These are phyloP conservation scores for Meriones unguiculatus DNA, from an alignment of 2,113 vertebrate genomes.

Conservation along the genomic window DNA sequence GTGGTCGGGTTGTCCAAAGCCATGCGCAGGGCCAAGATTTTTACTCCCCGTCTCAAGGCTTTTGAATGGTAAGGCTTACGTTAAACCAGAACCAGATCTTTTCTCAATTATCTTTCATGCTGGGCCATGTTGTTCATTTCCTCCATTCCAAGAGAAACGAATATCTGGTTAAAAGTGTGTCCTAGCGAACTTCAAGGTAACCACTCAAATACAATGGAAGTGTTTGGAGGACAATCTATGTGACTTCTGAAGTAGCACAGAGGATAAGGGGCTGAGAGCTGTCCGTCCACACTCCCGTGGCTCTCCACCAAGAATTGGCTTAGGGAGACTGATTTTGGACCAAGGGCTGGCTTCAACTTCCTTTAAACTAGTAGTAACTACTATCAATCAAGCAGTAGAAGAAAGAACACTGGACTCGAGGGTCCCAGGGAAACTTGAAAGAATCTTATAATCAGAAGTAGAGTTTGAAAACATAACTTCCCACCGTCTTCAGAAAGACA, in stretches of 20 bases:
- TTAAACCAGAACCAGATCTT: not conserved
- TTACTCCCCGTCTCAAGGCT: not conserved
- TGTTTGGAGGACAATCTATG: not conserved
- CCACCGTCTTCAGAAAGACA: not conserved
- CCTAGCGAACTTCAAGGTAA: not conserved
- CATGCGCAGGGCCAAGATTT: not conserved
- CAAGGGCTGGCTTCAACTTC: not conserved
- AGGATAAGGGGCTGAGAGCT: not conserved
- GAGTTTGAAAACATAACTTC: conserved; percentile 16
- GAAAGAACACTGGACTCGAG: not conserved
- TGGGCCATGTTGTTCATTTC: not conserved
- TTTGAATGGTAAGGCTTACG: not conserved
- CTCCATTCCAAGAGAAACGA: not conserved
- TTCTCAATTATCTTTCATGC: not conserved
- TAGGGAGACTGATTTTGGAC: not conserved
- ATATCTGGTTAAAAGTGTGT: not conserved
- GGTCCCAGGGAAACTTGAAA: not conserved
- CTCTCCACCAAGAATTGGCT: not conserved
- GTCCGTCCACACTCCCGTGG: not conserved
- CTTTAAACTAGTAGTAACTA: not conserved
- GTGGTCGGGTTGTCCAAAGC: not conserved
- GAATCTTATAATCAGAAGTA: not conserved
- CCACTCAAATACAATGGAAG: not conserved
- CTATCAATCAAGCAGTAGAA: not conserved
- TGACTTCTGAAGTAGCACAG: not conserved